These are phyloP conservation scores for Seira sanloemensis DNA, from an alignment of 2,888 invertebrate genomes.

Conservation along the genomic window DNA sequence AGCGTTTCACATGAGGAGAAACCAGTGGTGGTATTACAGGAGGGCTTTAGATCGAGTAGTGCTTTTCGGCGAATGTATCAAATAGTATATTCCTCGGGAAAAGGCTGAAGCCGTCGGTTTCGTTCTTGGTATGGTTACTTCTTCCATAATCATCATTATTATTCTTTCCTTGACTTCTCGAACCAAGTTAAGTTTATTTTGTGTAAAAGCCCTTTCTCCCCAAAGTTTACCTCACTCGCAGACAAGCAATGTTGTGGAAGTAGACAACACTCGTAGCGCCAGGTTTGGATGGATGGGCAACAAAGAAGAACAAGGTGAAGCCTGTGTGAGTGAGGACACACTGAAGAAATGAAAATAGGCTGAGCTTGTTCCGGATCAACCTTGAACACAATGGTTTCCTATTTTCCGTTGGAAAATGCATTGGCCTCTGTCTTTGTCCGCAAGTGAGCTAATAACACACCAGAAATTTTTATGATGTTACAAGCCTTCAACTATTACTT, in stretches of 20 bases:
- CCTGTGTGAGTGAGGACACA: not conserved
- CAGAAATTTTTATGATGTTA: not conserved
- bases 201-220: not conserved
- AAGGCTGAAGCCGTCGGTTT: not conserved
- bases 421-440: slow-evolving; percentile 26
- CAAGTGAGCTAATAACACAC: slow-evolving; percentile 30
- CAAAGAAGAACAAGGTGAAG: slow-evolving; percentile 17
- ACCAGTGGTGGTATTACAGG: not conserved
- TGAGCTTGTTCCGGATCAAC: slow-evolving; percentile 31
- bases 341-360: slow-evolving; percentile 12
- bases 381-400: slow-evolving; percentile 62
- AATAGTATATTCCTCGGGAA: too few species aligned
- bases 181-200: not conserved
- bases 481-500: not conserved
- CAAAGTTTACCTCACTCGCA: not conserved
- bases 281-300: not conserved
- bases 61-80: too few species aligned
- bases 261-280: not conserved
- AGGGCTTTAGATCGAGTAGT: too few species aligned
- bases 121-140: slow-evolving; percentile 20
- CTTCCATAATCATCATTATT: slow-evolving; percentile 18
- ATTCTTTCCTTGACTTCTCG: slow-evolving; percentile 29
- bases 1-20: slow-evolving; percentile 42
- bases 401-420: slow-evolving; percentile 52
- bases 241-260: not conserved